These are phyloP conservation scores for Phymatocera aterrima DNA, from an alignment of 2,888 invertebrate genomes.

Conservation along the genomic window DNA sequence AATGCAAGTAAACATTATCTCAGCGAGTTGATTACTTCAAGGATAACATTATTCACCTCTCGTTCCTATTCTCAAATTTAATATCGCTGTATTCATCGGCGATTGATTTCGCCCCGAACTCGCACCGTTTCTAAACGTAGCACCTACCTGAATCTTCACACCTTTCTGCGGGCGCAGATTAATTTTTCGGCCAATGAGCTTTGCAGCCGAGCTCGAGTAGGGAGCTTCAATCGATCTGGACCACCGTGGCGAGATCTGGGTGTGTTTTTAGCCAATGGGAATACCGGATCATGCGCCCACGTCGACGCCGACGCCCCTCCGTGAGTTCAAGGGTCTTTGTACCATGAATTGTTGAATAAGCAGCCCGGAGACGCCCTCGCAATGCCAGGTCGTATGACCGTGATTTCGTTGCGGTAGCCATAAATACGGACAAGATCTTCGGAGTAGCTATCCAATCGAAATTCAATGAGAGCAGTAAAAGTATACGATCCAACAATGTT, in stretches of 20 bases:
- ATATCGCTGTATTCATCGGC: too few relatives aligned
- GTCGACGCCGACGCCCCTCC: slow-evolving; percentile 24
- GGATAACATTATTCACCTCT: too few relatives aligned
- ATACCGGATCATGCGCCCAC: not conserved
- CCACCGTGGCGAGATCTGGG: slow-evolving; percentile 30
- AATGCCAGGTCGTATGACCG: not conserved
- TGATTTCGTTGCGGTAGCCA: slow-evolving; percentile 16
- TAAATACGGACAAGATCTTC: not conserved
- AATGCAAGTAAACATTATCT: not conserved
- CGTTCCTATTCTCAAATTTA: too few relatives aligned
- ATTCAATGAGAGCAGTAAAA: too few relatives aligned
- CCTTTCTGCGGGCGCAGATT: not conserved
- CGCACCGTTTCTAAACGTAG: too few relatives aligned
- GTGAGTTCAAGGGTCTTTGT: not conserved
- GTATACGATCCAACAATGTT: too few relatives aligned
- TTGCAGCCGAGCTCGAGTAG: slow-evolving; percentile 18
- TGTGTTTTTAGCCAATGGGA: slow-evolving; percentile 15
- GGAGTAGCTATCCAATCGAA: too few relatives aligned
- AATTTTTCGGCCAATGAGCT: slow-evolving; percentile 21
- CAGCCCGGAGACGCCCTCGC: slow-evolving; percentile 17
- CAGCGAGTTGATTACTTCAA: not conserved
- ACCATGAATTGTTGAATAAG: not conserved
- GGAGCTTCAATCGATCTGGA: slow-evolving; percentile 45
- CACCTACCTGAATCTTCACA: too few relatives aligned
- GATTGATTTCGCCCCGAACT: too few relatives aligned